Conservation (phyloP, 1,140 invertebrate species). For the Elymnias hypermnestra region DNA sequence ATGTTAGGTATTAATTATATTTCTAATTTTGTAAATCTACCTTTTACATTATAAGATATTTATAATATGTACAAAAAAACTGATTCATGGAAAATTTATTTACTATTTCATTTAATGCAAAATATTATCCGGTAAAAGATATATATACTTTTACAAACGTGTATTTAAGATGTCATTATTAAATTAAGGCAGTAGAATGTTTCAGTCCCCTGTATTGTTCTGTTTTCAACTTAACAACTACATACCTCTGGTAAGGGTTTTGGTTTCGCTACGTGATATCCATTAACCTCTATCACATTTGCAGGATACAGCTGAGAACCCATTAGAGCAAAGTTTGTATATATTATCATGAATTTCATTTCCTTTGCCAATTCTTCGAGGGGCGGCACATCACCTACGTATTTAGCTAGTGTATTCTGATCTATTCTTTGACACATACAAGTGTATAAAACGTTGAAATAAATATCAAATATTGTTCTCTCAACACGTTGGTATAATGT, state of each 20-base stretch:
- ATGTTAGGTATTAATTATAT: too few relatives aligned
- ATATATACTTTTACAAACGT: too few relatives aligned
- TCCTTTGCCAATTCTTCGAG: conserved; percentile 76
- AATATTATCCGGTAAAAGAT: too few relatives aligned
- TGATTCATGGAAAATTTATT: too few relatives aligned
- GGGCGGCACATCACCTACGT: conserved; percentile 77
- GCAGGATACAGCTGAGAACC: conserved; percentile 77
- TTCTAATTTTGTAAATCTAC: too few relatives aligned
- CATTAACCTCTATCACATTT: conserved; percentile 80
- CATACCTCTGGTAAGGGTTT: conserved; percentile 76
- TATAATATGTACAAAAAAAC: too few relatives aligned
- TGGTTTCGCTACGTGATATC: conserved; percentile 78
- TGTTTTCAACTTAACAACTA: too few relatives aligned
- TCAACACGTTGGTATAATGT: conserved; percentile 30
- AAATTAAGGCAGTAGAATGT: too few relatives aligned
- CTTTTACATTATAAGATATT: too few relatives aligned
- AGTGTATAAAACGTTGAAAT: conserved; percentile 41
- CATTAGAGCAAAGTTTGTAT: conserved; percentile 78
- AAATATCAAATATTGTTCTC: conserved; percentile 40
- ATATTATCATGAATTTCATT: conserved; percentile 78
- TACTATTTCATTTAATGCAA: too few relatives aligned
- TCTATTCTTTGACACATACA: conserved; percentile 42
- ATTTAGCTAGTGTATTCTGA: conserved; percentile 59
- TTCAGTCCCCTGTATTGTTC: too few relatives aligned
- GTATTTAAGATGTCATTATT: too few relatives aligned